A percentile compares a stretch with the other conserved stretches of the same genome.
Conservation (phyloP, 2,113 vertebrate genomes). For the Colistium nudipinnis region DNA sequence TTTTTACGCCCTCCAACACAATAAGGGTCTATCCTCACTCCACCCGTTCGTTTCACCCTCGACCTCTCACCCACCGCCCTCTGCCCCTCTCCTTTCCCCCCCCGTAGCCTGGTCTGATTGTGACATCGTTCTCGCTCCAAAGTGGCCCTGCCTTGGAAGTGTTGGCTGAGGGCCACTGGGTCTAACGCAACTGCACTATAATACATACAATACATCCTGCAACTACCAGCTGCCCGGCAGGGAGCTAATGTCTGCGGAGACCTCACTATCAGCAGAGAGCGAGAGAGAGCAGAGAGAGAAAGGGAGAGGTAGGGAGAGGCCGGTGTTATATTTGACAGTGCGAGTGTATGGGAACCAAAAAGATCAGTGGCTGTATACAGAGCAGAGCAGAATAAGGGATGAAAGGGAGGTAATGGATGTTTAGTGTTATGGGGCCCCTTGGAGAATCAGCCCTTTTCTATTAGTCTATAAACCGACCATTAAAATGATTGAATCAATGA, state of each 20-base stretch:
- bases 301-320: constrained; percentile 15
- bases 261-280: constrained; percentile 48
- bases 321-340: background rate
- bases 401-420: constrained; percentile 37
- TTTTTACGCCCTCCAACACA: background rate
- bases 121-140: constrained; percentile 56
- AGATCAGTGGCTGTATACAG: too few species aligned
- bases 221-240: constrained; percentile 69
- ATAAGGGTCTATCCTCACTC: background rate
- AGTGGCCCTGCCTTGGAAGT: constrained; percentile 49
- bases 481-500: constrained; percentile 70
- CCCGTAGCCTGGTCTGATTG: constrained; percentile 57
- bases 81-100: background rate
- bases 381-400: background rate
- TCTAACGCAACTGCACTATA: constrained; percentile 59
- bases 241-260: constrained; percentile 55
- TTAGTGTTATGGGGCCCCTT: constrained; percentile 35
- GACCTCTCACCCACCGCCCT: constrained; percentile 20
- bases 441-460: constrained; percentile 41
- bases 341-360: too few species aligned
- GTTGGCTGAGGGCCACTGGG: constrained; percentile 46
- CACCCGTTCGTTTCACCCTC: constrained; percentile 26
- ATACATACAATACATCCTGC: constrained; percentile 61
- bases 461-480: constrained; percentile 61
- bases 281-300: background rate